Conservation (phyloP, 1,140 invertebrate species). For the Bombyx mandarina region DNA sequence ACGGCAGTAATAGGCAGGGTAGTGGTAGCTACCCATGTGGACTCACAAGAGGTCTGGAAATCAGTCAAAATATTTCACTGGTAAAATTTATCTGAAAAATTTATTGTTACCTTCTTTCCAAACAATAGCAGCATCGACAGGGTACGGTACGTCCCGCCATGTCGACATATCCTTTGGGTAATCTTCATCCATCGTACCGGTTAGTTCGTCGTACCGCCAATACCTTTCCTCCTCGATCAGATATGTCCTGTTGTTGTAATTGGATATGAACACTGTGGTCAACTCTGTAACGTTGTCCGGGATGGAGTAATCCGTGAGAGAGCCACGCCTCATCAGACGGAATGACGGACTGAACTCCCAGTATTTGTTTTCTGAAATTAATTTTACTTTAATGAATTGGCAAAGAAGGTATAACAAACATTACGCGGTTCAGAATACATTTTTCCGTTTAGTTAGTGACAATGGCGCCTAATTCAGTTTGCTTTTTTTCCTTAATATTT, state of each 20-base stretch:
- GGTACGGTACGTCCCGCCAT: conserved; percentile 77
- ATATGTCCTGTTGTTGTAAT: conserved; percentile 72
- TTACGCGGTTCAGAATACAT: too few species aligned
- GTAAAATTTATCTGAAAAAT: neutral
- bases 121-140: conserved; percentile 76
- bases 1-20: too few species aligned
- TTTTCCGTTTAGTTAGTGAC: too few species aligned
- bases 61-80: neutral
- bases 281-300: conserved; percentile 75
- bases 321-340: conserved; percentile 71
- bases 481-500: too few species aligned
- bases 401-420: too few species aligned
- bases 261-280: conserved; percentile 80
- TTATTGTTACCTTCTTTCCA: conserved; percentile 73
- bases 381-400: too few species aligned
- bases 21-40: too few species aligned
- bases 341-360: conserved; percentile 78
- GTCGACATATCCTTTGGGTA: conserved; percentile 78
- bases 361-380: conserved; percentile 46
- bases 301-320: conserved; percentile 75
- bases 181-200: conserved; percentile 72
- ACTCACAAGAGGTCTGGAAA: too few species aligned
- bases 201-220: conserved; percentile 78
- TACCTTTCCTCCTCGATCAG: conserved; percentile 75
- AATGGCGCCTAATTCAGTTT: too few species aligned